Conservation (phyloP, 2,888 invertebrate genomes). For the Gymnocheta viridis region DNA sequence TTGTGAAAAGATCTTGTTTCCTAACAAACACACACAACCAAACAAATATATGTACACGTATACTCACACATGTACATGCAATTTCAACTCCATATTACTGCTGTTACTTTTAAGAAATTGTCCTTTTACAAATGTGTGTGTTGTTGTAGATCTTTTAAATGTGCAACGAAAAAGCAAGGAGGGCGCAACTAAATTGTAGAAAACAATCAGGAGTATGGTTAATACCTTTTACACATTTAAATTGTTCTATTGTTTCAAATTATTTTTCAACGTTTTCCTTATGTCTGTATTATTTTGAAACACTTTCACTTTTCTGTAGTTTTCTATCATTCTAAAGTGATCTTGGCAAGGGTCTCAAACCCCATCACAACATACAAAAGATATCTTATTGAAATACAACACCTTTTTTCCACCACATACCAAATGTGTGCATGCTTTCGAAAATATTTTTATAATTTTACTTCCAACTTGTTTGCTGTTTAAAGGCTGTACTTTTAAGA, state of each 20-base stretch:
- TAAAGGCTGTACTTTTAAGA: conserved; percentile 57
- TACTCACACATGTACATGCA: neutral
- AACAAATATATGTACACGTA: neutral
- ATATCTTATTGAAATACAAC: conserved; percentile 52
- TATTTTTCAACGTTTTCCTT: conserved; percentile 11
- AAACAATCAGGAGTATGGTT: conserved; percentile 79
- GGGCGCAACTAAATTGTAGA: conserved; percentile 76
- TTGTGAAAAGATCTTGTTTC: conserved; percentile 63
- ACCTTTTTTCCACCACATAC: conserved; percentile 47
- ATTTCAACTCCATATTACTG: neutral
- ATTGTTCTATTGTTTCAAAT: conserved; percentile 45
- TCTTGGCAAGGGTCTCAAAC: conserved; percentile 47
- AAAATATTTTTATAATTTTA: neutral
- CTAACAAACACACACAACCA: neutral
- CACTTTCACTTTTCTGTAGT: conserved; percentile 60
- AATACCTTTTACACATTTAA: conserved; percentile 74
- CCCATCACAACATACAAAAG: conserved; percentile 4
- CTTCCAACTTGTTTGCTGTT: conserved; percentile 5
- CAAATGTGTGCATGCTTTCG: conserved; percentile 31
- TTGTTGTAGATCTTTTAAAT: conserved; percentile 26
- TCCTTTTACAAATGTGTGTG: neutral
- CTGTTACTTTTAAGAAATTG: neutral
- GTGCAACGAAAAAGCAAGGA: conserved; percentile 57
- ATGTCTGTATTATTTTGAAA: conserved; percentile 51
- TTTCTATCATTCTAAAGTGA: conserved; percentile 14